These are phyloP conservation scores for Rhinoraja longicauda DNA, from an alignment of 2,797 vertebrate genomes.

Conservation along the genomic window DNA sequence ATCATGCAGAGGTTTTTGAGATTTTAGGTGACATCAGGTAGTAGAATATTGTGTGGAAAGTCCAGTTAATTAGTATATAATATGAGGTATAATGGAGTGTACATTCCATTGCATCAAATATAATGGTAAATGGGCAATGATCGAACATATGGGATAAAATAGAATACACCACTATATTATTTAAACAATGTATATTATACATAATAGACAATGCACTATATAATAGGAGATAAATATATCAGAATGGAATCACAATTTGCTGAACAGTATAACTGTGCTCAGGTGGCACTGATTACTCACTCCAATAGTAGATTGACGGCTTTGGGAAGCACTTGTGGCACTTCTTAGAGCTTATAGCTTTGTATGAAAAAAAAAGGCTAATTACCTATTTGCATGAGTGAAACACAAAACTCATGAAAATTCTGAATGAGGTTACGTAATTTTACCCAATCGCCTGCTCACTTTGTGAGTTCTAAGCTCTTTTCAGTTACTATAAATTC, in stretches of 20 bases:
- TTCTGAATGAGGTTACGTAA: not conserved
- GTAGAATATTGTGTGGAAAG: not conserved
- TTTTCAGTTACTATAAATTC: not conserved
- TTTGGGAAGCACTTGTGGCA: not conserved
- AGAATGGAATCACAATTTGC: not conserved
- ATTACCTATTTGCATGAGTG: not conserved
- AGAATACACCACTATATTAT: not conserved
- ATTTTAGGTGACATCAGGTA: not conserved
- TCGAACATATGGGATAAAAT: not conserved
- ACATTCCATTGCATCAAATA: not conserved
- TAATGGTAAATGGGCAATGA: not conserved
- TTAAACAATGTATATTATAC: not conserved
- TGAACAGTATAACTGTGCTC: not conserved
- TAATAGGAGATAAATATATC: not conserved
- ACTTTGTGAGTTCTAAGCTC: not conserved
- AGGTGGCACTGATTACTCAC: not conserved
- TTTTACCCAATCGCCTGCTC: not conserved
- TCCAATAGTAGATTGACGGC: not conserved
- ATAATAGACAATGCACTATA: not conserved
- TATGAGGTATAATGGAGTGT: not conserved
- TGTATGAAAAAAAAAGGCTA: not conserved
- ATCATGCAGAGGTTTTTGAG: not conserved
- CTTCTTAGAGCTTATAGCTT: not conserved
- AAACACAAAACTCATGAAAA: constrained; percentile 17
- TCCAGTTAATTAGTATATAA: not conserved